A percentile compares a stretch with the other conserved stretches of the same genome.
These are phyloP conservation scores for Sciaenops ocellatus DNA, from an alignment of 2,797 vertebrate species.

Conservation along the genomic window DNA sequence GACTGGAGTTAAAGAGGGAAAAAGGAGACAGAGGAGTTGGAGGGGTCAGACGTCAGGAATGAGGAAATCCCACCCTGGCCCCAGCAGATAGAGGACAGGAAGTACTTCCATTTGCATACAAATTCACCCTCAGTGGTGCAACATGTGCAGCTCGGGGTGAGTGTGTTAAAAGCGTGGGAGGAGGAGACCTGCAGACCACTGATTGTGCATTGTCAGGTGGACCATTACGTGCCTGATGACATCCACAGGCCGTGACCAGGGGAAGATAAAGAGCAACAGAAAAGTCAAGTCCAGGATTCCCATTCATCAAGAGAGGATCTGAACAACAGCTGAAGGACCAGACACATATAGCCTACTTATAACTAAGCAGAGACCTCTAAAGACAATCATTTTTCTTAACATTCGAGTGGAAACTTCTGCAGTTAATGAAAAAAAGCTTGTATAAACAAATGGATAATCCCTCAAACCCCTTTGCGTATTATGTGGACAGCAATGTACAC, in stretches of 20 bases:
- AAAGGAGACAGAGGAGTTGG: conserved; percentile 53
- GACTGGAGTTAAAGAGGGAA: conserved; percentile 52
- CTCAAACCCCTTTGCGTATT: background rate
- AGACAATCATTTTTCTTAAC: background rate
- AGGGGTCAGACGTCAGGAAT: conserved; percentile 74
- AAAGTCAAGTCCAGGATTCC: conserved; percentile 23
- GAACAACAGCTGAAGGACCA: background rate
- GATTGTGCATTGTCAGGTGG: conserved; percentile 72
- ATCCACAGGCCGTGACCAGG: conserved; percentile 55
- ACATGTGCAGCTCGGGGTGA: conserved; percentile 54
- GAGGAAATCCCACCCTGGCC: conserved; percentile 82
- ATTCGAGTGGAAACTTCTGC: conserved; percentile 6
- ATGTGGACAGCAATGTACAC: conserved; percentile 1
- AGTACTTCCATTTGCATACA: conserved; percentile 72
- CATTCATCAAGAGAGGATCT: conserved; percentile 13
- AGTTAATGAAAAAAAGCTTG: background rate
- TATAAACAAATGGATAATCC: conserved; percentile 22
- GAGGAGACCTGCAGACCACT: conserved; percentile 67
- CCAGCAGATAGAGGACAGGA: conserved; percentile 74
- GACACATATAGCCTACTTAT: background rate
- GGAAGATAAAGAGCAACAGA: conserved; percentile 30
- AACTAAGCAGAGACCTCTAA: background rate
- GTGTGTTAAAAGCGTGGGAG: conserved; percentile 49
- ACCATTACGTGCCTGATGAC: conserved; percentile 64
- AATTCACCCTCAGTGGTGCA: conserved; percentile 52